Percentiles rank a stretch among this genome's conserved stretches.
phyloP scores from a whole-genome alignment of 2,797 vertebrate genomes.

The Apodemus agrarius region DNA sequence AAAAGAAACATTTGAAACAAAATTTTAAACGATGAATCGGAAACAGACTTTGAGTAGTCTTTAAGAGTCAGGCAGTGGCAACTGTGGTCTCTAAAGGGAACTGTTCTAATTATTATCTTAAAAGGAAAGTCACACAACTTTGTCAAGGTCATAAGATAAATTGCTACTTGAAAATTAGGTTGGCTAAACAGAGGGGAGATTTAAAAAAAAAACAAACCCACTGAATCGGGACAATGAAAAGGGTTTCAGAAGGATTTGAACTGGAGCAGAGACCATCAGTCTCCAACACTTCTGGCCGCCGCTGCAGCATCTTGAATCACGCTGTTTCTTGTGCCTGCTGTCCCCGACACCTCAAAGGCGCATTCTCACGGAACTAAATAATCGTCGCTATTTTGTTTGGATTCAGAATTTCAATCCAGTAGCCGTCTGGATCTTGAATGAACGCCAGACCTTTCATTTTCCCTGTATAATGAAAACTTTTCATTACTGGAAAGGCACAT shows the following conservation, averaged over 20 bases:
- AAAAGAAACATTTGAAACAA: constrained; percentile 27
- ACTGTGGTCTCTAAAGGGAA: constrained; percentile 53
- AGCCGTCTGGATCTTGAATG: constrained; percentile 98
- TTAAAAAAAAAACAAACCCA: background rate
- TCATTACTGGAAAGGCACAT: constrained; percentile 43
- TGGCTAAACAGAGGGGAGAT: background rate
- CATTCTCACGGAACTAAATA: constrained; percentile 81
- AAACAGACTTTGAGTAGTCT: constrained; percentile 56
- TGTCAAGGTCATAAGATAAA: constrained; percentile 75
- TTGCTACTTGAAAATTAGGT: constrained; percentile 63
- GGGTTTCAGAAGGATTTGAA: constrained; percentile 56
- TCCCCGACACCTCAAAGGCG: constrained; percentile 2
- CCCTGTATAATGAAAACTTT: constrained; percentile 87
- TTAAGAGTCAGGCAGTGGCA: constrained; percentile 11
- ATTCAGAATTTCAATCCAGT: constrained; percentile 99
- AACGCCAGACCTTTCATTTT: constrained; percentile 99
- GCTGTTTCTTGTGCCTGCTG: background rate
- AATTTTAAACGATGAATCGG: constrained; percentile 61
- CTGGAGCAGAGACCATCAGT: background rate
- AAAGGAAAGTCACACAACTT: constrained; percentile 54
- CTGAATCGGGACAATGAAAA: constrained; percentile 8
- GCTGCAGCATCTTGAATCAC: constrained; percentile 53
- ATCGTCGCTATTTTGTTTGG: constrained; percentile 95
- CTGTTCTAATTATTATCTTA: constrained; percentile 62
- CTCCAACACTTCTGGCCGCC: background rate